These are phyloP conservation scores for Sthenelais limicola DNA, from an alignment of 2,888 invertebrate species.

Conservation along the genomic window DNA sequence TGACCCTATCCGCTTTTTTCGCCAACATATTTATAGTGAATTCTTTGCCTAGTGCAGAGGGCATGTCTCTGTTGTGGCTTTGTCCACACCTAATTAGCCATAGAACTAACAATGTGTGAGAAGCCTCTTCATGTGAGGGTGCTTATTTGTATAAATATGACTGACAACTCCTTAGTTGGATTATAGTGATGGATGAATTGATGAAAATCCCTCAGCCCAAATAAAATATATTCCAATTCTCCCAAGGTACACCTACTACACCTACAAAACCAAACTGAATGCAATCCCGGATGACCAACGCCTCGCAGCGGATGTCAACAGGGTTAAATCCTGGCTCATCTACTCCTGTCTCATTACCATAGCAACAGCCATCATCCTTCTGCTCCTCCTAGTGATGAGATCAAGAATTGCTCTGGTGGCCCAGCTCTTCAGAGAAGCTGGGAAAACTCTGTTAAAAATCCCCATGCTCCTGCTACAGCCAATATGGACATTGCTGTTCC, in stretches of 20 bases:
- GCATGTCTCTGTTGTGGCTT: too few relatives aligned
- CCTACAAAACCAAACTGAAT: conserved; percentile 15
- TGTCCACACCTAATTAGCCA: too few relatives aligned
- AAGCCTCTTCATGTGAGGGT: too few relatives aligned
- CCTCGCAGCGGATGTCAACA: neutral
- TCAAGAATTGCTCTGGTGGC: conserved; percentile 59
- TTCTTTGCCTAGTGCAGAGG: too few relatives aligned
- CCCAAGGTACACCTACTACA: conserved; percentile 48
- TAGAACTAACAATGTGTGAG: too few relatives aligned
- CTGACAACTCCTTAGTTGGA: too few relatives aligned
- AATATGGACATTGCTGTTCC: conserved; percentile 47
- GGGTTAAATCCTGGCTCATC: conserved; percentile 30
- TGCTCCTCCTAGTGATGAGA: conserved; percentile 59
- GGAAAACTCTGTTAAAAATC: conserved; percentile 54
- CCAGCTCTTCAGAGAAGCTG: conserved; percentile 54
- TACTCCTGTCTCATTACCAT: conserved; percentile 9
- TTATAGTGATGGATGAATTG: too few relatives aligned
- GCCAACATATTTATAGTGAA: too few relatives aligned
- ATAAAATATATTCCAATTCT: too few relatives aligned
- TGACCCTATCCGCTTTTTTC: too few relatives aligned
- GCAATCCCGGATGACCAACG: conserved; percentile 8
- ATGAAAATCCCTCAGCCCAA: too few relatives aligned
- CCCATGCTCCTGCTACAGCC: conserved; percentile 50
- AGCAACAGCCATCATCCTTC: conserved; percentile 34
- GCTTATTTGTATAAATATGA: too few relatives aligned